Conservation (phyloP, 2,797 vertebrate genomes). For the Periophthalmus magnuspinnatus region DNA sequence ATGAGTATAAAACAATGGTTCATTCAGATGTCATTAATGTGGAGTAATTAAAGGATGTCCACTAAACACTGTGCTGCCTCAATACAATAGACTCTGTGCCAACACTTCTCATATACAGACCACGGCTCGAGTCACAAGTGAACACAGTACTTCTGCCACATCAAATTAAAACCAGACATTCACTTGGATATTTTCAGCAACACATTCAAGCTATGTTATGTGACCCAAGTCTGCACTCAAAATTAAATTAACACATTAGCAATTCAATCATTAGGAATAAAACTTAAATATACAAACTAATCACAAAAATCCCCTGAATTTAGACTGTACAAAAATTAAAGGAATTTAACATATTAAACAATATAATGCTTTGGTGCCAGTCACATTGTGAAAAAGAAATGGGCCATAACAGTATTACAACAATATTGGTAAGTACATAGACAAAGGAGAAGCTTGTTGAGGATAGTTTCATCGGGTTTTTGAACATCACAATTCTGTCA, state of each 20-base stretch:
- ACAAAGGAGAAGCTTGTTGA: neutral
- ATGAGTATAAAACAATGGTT: conserved; percentile 37
- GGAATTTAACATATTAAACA: conserved; percentile 1
- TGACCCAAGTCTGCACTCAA: conserved; percentile 11
- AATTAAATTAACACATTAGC: conserved; percentile 10
- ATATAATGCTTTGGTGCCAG: neutral
- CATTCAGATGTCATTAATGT: conserved; percentile 44
- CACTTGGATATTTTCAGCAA: conserved; percentile 38
- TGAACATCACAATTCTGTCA: neutral
- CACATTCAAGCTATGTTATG: conserved; percentile 13
- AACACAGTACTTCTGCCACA: conserved; percentile 34
- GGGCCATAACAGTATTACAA: neutral
- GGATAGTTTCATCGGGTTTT: neutral
- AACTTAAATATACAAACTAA: conserved; percentile 13
- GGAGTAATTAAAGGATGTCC: conserved; percentile 23
- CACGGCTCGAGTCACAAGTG: conserved; percentile 21
- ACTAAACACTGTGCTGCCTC: conserved; percentile 46
- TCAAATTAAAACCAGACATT: conserved; percentile 48
- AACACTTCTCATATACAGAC: conserved; percentile 8
- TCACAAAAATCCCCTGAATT: conserved; percentile 26
- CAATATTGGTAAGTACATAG: neutral
- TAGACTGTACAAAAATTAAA: conserved; percentile 1
- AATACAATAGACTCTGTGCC: conserved; percentile 24
- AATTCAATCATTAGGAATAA: conserved; percentile 13
- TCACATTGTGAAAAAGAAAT: neutral